Conservation (phyloP, 2,888 invertebrate species). For the Lacanobia wlatinum region DNA sequence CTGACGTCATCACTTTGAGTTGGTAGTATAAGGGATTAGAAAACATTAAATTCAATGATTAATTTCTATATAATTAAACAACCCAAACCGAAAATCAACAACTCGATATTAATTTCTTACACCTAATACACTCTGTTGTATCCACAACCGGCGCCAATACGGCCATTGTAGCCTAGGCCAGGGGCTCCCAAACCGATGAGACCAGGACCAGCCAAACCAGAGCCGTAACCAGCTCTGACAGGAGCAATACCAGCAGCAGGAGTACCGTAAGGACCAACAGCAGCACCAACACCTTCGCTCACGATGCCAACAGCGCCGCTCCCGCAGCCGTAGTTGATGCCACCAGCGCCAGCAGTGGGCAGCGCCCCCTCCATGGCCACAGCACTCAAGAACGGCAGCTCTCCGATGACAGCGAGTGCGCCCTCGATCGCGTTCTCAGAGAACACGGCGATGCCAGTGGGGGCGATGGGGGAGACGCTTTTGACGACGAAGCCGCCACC, state of each 20-base stretch:
- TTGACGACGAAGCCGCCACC: slow-evolving; percentile 67
- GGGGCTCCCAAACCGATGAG: slow-evolving; percentile 9
- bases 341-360: slow-evolving; percentile 71
- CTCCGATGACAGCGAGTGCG: slow-evolving; percentile 61
- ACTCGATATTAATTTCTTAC: slow-evolving; percentile 15
- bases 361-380: slow-evolving; percentile 67
- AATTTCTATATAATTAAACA: slow-evolving; percentile 41
- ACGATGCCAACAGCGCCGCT: slow-evolving; percentile 72
- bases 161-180: slow-evolving; percentile 28
- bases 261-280: slow-evolving; percentile 24
- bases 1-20: neutral
- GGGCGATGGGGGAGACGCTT: slow-evolving; percentile 71
- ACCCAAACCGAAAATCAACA: slow-evolving; percentile 36
- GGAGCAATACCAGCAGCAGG: slow-evolving; percentile 23
- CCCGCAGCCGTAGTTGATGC: slow-evolving; percentile 74
- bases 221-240: slow-evolving; percentile 28
- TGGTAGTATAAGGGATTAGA: neutral
- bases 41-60: neutral
- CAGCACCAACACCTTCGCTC: slow-evolving; percentile 58
- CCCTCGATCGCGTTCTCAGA: slow-evolving; percentile 71
- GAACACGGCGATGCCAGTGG: slow-evolving; percentile 69
- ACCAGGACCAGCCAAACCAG: slow-evolving; percentile 32
- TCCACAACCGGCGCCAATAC: slow-evolving; percentile 23
- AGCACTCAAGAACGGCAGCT: slow-evolving; percentile 68
- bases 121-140: slow-evolving; percentile 31